A percentile compares a stretch with the other conserved stretches of the same genome.
Conservation (phyloP, 2,888 invertebrate species). For the Erannis defoliaria region DNA sequence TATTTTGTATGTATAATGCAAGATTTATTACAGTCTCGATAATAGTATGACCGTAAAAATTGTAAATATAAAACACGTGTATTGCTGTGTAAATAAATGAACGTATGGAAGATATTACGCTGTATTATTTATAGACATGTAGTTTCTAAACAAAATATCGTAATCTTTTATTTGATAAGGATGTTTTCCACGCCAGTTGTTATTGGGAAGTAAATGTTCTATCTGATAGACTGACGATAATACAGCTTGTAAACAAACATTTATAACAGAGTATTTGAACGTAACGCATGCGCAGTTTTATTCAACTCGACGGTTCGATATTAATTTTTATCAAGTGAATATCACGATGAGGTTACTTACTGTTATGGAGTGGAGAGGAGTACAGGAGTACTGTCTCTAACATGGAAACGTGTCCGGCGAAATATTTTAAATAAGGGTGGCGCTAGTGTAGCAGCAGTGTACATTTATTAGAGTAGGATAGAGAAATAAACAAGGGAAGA, state of each 20-base stretch:
- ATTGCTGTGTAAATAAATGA: conserved; percentile 41
- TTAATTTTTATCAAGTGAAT: too few relatives aligned
- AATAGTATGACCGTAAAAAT: background rate
- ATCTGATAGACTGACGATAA: background rate
- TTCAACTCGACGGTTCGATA: too few relatives aligned
- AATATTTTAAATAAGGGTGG: too few relatives aligned
- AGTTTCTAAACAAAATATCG: background rate
- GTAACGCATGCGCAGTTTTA: too few relatives aligned
- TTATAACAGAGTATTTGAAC: background rate
- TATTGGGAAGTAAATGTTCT: background rate
- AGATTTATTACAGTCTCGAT: background rate
- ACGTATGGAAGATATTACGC: conserved; percentile 7
- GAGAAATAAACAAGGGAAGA: too few relatives aligned
- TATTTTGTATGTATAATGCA: background rate
- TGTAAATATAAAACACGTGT: conserved; percentile 7
- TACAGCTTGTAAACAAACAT: background rate
- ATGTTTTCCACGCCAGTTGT: background rate
- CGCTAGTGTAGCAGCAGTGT: too few relatives aligned
- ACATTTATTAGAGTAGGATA: too few relatives aligned
- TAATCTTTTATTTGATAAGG: conserved; percentile 7
- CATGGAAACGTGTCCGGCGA: too few relatives aligned
- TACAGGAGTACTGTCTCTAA: too few relatives aligned
- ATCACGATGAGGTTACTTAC: too few relatives aligned
- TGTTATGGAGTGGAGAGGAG: too few relatives aligned
- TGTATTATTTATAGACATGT: conserved; percentile 9